Evolutionary conservation across 1,140 invertebrate species (phyloP).

Genomic region (Phocides pigmalion): DNA sequence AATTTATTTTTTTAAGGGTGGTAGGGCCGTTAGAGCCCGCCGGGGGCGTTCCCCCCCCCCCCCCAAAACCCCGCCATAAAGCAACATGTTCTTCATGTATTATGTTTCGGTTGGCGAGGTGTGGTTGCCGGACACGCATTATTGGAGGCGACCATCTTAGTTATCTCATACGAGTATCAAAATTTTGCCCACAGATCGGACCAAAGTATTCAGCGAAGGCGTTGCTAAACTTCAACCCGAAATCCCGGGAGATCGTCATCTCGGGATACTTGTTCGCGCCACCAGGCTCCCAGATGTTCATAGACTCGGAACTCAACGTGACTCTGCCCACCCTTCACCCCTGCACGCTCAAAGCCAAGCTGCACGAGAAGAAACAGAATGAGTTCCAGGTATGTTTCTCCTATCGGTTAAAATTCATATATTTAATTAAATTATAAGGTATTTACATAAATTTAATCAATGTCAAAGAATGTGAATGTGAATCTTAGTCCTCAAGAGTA

Average conservation of each 20-base stretch:
- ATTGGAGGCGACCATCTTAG: too few species aligned
- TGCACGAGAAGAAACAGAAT: slow-evolving; percentile 74
- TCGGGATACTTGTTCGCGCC: slow-evolving; percentile 71
- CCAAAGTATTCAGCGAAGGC: slow-evolving; percentile 67
- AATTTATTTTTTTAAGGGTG: too few species aligned
- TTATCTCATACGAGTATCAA: not conserved
- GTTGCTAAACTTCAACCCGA: slow-evolving; percentile 69
- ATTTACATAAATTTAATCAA: too few species aligned
- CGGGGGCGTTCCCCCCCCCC: too few species aligned
- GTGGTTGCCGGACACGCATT: too few species aligned
- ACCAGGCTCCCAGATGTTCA: slow-evolving; percentile 67
- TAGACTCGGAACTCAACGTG: slow-evolving; percentile 73
- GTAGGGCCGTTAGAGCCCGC: too few species aligned
- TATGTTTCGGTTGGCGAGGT: not conserved
- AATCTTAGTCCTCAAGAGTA: too few species aligned
- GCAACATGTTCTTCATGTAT: too few species aligned
- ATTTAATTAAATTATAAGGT: too few species aligned
- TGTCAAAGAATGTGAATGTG: too few species aligned
- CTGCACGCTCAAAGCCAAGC: slow-evolving; percentile 59
- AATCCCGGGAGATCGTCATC: slow-evolving; percentile 62
- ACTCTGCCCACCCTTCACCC: slow-evolving; percentile 74
- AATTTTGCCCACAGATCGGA: slow-evolving; percentile 51
- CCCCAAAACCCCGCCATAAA: too few species aligned
- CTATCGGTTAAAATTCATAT: too few species aligned
- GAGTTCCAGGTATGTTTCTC: slow-evolving; percentile 80